phyloP scores from a whole-genome alignment of 2,797 vertebrate species.

The Xenopus petersii region DNA sequence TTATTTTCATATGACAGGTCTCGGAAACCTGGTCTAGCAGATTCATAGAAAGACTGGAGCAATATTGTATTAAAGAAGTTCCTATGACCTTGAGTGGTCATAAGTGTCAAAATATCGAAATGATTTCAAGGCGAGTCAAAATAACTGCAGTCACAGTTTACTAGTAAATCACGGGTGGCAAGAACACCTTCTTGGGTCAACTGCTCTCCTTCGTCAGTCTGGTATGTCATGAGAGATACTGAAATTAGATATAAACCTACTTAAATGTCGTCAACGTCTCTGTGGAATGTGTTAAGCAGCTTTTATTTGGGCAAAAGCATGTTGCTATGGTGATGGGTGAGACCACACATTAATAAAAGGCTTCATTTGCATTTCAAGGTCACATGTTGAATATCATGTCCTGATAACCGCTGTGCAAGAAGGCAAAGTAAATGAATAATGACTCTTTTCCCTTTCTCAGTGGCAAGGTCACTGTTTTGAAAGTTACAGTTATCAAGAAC shows the following conservation, averaged over 20 bases:
- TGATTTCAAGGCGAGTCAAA: too few relatives aligned
- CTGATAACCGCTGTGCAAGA: conserved; percentile 21
- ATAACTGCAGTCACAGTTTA: too few relatives aligned
- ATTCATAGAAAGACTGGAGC: too few relatives aligned
- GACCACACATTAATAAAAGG: conserved; percentile 29
- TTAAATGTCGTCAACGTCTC: background rate
- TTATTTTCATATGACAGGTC: too few relatives aligned
- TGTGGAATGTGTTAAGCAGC: conserved; percentile 12
- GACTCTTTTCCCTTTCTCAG: conserved; percentile 30
- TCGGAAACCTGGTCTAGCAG: too few relatives aligned
- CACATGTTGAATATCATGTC: conserved; percentile 41
- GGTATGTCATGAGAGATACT: too few relatives aligned
- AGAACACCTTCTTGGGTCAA: too few relatives aligned
- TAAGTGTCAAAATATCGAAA: too few relatives aligned
- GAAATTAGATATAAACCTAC: background rate
- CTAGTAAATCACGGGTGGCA: too few relatives aligned
- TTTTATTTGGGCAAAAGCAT: conserved; percentile 20
- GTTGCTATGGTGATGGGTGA: conserved; percentile 40
- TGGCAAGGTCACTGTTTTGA: conserved; percentile 38
- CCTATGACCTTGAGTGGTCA: too few relatives aligned
- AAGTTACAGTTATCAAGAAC: conserved; percentile 35
- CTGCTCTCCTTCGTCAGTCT: too few relatives aligned
- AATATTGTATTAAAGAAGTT: too few relatives aligned
- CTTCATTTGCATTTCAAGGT: conserved; percentile 34
- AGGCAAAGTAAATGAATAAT: conserved; percentile 38